phyloP scores from a whole-genome alignment of 2,888 invertebrate genomes.

The Eupithecia subfuscata region DNA sequence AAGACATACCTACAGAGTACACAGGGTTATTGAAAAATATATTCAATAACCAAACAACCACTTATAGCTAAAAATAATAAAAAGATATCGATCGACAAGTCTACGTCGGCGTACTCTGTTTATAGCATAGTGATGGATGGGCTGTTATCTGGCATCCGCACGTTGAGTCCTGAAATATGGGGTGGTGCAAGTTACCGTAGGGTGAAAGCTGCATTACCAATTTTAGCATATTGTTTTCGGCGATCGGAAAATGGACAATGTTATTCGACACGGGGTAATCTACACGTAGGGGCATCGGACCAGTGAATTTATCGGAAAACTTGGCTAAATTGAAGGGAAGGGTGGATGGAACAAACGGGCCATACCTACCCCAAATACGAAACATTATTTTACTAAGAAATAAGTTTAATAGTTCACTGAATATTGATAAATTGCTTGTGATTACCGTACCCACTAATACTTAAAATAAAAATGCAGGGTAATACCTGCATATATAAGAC shows the following conservation, averaged over 20 bases:
- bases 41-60: not conserved
- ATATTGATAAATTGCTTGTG: no score
- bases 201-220: conserved; percentile 48
- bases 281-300: not conserved
- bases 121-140: conserved; percentile 66
- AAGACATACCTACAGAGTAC: not conserved
- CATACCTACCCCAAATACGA: not conserved
- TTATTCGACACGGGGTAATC: not conserved
- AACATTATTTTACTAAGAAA: no score
- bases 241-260: not conserved
- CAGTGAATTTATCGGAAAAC: not conserved
- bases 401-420: no score
- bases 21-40: not conserved
- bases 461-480: no score
- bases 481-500: no score
- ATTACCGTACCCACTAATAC: no score
- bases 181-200: conserved; percentile 56
- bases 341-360: not conserved
- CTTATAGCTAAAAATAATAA: not conserved
- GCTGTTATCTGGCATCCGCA: conserved; percentile 71
- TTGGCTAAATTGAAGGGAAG: not conserved
- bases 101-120: not conserved
- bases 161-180: conserved; percentile 67
- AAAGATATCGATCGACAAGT: not conserved
- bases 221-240: conserved; percentile 34